These are phyloP conservation scores for Oxyura jamaicensis DNA, from an alignment of 2,113 vertebrate genomes.

Conservation along the genomic window DNA sequence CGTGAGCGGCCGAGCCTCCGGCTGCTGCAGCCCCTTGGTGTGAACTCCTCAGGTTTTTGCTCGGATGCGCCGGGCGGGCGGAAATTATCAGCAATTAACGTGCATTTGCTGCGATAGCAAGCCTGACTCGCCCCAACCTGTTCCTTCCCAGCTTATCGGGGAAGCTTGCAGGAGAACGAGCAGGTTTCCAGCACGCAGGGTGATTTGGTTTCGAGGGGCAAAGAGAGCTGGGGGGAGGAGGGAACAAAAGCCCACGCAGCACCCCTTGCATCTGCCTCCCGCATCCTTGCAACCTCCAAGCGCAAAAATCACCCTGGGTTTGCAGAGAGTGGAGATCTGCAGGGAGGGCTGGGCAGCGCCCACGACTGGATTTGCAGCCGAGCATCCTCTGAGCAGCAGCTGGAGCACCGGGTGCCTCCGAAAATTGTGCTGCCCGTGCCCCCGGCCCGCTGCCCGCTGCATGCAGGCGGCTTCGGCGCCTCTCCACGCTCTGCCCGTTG, in stretches of 20 bases:
- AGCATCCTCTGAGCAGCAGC: neutral
- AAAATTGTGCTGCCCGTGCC: rapidly evolving
- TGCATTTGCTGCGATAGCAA: neutral
- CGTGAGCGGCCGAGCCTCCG: neutral
- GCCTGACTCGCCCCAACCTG: neutral
- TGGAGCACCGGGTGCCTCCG: neutral
- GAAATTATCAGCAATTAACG: constrained; percentile 2
- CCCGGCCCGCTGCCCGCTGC: rapidly evolving
- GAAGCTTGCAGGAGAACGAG: neutral
- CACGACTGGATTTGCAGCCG: neutral
- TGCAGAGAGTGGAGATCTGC: neutral
- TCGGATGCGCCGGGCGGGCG: neutral
- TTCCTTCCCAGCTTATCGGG: neutral
- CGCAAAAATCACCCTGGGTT: neutral
- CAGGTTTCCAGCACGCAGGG: no score
- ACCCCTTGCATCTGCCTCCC: neutral
- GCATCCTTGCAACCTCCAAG: neutral
- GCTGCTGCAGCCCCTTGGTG: neutral
- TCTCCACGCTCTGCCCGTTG: rapidly evolving
- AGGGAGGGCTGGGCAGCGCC: rapidly evolving
- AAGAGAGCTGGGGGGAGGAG: no score
- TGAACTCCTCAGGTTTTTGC: neutral
- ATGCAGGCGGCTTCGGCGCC: no score
- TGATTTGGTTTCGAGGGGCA: neutral
- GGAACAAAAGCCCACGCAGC: neutral